Evolutionary conservation across 2,797 vertebrate species (phyloP).

Genomic region (Cyclura pinguis): DNA sequence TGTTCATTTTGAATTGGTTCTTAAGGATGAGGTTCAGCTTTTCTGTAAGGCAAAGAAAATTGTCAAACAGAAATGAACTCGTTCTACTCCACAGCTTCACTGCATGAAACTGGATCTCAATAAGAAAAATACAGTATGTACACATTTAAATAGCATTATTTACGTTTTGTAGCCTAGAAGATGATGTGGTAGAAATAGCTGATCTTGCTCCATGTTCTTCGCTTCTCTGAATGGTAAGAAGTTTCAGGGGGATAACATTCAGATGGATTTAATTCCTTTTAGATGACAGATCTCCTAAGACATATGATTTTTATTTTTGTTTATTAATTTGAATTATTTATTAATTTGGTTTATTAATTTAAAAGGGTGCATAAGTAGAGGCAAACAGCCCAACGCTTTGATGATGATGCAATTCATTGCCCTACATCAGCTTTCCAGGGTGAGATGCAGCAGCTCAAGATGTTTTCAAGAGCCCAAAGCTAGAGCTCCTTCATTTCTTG

Average conservation of each 20-base stretch:
- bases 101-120: neutral
- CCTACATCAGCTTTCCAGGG: too few relatives aligned
- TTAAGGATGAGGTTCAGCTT: constrained; percentile 11
- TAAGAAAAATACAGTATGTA: neutral
- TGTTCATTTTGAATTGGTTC: constrained; percentile 21
- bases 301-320: neutral
- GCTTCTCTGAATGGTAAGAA: neutral
- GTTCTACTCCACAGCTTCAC: neutral
- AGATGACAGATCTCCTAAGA: neutral
- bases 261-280: neutral
- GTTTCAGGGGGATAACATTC: neutral
- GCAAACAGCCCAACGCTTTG: too few relatives aligned
- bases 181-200: neutral
- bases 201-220: neutral
- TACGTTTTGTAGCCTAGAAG: neutral
- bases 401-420: too few relatives aligned
- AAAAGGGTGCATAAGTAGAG: too few relatives aligned
- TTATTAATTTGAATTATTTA: neutral
- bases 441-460: too few relatives aligned
- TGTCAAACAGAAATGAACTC: constrained; percentile 21
- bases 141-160: neutral
- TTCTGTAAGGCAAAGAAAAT: constrained; percentile 31
- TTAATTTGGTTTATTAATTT: neutral
- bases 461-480: too few relatives aligned
- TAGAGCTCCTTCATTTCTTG: too few relatives aligned